Evolutionary conservation across 2,113 vertebrate genomes (phyloP).

Genomic region (Hippocampus abdominalis): DNA sequence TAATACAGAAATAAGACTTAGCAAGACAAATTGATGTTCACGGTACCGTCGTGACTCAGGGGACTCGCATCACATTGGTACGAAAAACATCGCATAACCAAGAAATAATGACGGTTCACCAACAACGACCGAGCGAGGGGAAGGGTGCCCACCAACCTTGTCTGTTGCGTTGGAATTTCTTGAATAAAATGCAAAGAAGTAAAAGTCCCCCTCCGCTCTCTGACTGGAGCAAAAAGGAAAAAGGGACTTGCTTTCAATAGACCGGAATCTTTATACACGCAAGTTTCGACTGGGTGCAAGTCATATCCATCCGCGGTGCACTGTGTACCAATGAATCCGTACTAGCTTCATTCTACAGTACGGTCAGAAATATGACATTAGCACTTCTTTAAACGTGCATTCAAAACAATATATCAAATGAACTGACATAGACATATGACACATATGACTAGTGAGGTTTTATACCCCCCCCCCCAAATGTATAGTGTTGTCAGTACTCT

Average conservation of each 20-base stretch:
- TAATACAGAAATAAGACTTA: background rate
- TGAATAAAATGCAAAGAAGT: constrained; percentile 71
- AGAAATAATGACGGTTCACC: background rate
- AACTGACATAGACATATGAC: background rate
- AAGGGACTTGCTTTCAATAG: constrained; percentile 67
- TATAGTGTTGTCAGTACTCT: background rate
- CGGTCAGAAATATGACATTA: background rate
- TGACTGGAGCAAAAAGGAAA: constrained; percentile 66
- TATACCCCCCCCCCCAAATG: background rate
- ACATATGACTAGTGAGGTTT: background rate
- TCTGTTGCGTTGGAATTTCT: constrained; percentile 65
- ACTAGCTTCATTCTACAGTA: too few relatives aligned
- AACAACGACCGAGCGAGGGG: background rate
- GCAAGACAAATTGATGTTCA: background rate
- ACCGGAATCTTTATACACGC: constrained; percentile 73
- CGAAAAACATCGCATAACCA: background rate
- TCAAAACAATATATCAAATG: background rate
- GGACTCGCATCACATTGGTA: background rate
- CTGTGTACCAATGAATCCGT: background rate
- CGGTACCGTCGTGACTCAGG: constrained; percentile 24
- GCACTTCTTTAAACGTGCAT: background rate
- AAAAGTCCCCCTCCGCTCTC: constrained; percentile 61
- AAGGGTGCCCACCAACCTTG: constrained; percentile 56
- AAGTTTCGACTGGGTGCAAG: constrained; percentile 34
- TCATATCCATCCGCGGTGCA: constrained; percentile 73